Conservation (phyloP, 1,140 invertebrate genomes). For the Gonatopus flavifemur region DNA sequence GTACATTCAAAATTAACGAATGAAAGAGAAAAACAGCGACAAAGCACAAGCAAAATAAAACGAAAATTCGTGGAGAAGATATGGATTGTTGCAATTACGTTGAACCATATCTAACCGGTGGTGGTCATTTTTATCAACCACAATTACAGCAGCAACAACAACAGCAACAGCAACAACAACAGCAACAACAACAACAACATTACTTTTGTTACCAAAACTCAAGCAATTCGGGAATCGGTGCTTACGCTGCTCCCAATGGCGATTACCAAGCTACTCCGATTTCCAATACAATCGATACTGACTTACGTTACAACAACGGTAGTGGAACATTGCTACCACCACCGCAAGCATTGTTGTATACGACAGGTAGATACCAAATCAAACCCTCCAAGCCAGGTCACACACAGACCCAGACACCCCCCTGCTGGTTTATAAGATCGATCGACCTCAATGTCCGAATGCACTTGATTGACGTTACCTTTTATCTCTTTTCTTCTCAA, state of each 20-base stretch:
- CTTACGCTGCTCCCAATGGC: slow-evolving; percentile 38
- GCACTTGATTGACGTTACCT: too few relatives aligned
- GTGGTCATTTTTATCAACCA: slow-evolving; percentile 54
- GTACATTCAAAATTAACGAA: too few relatives aligned
- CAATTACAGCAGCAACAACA: slow-evolving; percentile 39
- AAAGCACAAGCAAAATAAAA: too few relatives aligned
- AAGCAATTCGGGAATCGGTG: slow-evolving; percentile 23
- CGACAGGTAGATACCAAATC: slow-evolving; percentile 38
- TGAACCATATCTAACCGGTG: slow-evolving; percentile 52
- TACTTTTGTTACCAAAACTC: slow-evolving; percentile 52
- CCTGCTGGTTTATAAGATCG: not conserved
- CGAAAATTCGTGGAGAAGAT: too few relatives aligned
- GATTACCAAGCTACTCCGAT: slow-evolving; percentile 38
- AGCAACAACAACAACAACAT: slow-evolving; percentile 40
- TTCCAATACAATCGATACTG: slow-evolving; percentile 44
- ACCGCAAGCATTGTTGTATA: too few relatives aligned
- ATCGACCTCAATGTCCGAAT: too few relatives aligned
- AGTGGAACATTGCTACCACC: too few relatives aligned
- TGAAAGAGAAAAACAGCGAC: too few relatives aligned
- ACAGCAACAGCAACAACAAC: slow-evolving; percentile 34
- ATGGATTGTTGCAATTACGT: slow-evolving; percentile 60
- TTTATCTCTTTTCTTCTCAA: too few relatives aligned
- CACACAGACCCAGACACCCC: not conserved
- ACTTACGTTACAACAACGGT: slow-evolving; percentile 43
- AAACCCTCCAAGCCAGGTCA: too few relatives aligned